Conservation (phyloP, 37 sponge, comb jelly and placozoan species). For the Oscarella lobularis region DNA sequence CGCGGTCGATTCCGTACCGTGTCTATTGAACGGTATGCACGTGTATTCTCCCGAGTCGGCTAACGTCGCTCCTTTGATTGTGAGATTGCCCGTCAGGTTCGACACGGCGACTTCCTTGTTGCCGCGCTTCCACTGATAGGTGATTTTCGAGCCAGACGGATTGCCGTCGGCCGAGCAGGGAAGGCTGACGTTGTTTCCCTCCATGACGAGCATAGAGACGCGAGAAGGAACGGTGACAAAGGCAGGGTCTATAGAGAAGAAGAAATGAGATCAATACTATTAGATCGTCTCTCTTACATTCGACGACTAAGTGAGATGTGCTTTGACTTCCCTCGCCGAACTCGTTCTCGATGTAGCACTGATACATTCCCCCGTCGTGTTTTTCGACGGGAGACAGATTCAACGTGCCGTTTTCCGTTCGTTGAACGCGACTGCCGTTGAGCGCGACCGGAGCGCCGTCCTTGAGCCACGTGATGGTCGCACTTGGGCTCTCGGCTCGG, state of each 20-base stretch:
- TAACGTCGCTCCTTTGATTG: not conserved
- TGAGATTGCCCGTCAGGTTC: not conserved
- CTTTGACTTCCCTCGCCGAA: no score
- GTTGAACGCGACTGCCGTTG: not conserved
- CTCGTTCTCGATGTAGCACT: not conserved
- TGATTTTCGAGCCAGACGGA: not conserved
- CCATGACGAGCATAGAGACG: not conserved
- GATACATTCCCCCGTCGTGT: not conserved
- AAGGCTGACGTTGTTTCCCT: not conserved
- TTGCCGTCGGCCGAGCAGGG: not conserved
- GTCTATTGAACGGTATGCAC: not conserved
- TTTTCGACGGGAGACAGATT: not conserved
- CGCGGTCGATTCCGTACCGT: not conserved
- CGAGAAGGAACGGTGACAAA: no score
- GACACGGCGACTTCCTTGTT: not conserved
- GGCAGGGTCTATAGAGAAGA: no score
- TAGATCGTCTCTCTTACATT: no score
- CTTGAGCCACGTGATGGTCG: slow-evolving; percentile 3
- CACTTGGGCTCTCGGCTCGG: no score
- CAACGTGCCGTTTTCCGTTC: not conserved
- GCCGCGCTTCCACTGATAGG: not conserved
- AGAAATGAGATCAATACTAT: no score
- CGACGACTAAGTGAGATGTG: no score
- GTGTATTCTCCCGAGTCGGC: not conserved
- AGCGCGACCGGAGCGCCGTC: not conserved